Conservation (phyloP, 2,797 vertebrate species). For the Falco columbarius region DNA sequence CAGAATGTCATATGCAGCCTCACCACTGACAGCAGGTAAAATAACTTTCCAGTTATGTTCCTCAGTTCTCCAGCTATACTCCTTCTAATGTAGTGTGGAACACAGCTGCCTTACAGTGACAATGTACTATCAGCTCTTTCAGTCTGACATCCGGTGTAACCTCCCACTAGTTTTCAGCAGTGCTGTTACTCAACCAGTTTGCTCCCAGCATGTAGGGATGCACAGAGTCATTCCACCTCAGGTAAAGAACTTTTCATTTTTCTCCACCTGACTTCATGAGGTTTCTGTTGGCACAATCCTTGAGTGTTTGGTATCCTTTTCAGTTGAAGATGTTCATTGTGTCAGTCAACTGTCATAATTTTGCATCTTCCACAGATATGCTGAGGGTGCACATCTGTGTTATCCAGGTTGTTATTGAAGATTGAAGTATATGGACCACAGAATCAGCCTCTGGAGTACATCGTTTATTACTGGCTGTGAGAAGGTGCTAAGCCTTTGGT, state of each 20-base stretch:
- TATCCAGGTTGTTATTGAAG: background rate
- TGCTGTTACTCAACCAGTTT: background rate
- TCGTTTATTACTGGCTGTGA: background rate
- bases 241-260: background rate
- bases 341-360: background rate
- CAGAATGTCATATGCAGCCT: background rate
- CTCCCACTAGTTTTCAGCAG: background rate
- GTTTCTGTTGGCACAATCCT: background rate
- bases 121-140: background rate
- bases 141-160: background rate
- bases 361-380: background rate
- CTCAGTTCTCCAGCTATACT: background rate
- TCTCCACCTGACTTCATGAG: background rate
- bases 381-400: background rate
- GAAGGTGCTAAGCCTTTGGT: background rate
- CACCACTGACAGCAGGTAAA: background rate
- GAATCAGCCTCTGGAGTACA: background rate
- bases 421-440: background rate
- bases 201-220: background rate
- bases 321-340: background rate
- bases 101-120: background rate
- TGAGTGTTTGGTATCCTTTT: background rate
- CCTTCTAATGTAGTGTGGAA: background rate
- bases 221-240: background rate
- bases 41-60: background rate